Conservation (phyloP, 1,140 invertebrate species). For the Hyles vespertilio region DNA sequence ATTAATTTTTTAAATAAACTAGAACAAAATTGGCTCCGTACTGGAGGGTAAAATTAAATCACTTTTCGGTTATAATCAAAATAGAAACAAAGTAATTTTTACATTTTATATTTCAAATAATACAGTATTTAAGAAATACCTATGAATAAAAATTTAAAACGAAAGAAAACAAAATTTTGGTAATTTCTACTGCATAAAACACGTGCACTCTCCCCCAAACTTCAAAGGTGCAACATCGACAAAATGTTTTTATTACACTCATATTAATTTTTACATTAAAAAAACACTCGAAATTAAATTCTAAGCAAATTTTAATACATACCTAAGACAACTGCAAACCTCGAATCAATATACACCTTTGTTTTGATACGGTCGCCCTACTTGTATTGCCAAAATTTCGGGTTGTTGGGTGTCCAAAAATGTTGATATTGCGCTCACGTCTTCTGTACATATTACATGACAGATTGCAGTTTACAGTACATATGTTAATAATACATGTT, state of each 20-base stretch:
- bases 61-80: not conserved
- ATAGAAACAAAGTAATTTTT: not conserved
- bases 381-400: slow-evolving; percentile 22
- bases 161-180: no score
- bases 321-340: slow-evolving; percentile 32
- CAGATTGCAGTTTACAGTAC: no score
- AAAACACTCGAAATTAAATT: no score
- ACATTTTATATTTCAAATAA: no score
- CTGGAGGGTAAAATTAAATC: not conserved
- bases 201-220: no score
- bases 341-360: slow-evolving; percentile 60
- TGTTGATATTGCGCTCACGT: slow-evolving; percentile 2
- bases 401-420: not conserved
- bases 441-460: no score
- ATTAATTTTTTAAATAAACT: not conserved
- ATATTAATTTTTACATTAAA: not conserved
- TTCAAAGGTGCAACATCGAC: no score
- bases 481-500: no score
- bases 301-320: slow-evolving; percentile 6
- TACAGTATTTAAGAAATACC: no score
- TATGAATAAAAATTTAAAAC: no score
- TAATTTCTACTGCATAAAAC: no score
- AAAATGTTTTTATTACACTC: not conserved
- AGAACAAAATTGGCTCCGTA: not conserved
- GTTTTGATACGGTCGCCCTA: slow-evolving; percentile 40